Percentiles rank a stretch among this genome's conserved stretches.
These are phyloP conservation scores for Bagarius yarrelli DNA, from an alignment of 2,113 vertebrate genomes.

Conservation along the genomic window DNA sequence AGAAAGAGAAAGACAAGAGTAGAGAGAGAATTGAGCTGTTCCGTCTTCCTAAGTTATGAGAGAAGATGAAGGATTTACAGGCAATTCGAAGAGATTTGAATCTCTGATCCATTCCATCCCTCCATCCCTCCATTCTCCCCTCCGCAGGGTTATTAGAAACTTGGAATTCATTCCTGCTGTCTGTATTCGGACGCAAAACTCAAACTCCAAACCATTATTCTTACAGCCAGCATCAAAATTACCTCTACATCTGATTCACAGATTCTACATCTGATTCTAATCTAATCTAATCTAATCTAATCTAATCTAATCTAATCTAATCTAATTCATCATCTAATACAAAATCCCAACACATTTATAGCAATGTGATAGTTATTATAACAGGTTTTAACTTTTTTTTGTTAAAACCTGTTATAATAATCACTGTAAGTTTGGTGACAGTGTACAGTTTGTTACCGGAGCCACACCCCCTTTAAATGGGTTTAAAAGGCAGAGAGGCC, in stretches of 20 bases:
- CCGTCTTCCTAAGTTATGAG: too few species aligned
- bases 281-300: too few species aligned
- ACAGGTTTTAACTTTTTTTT: too few species aligned
- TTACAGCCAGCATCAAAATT: background rate
- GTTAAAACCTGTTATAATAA: too few species aligned
- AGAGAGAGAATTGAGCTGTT: conserved; percentile 37
- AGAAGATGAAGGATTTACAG: conserved; percentile 61
- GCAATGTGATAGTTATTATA: too few species aligned
- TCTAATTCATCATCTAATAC: too few species aligned
- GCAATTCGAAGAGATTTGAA: conserved; percentile 52
- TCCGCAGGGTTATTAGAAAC: conserved; percentile 1
- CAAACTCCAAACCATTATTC: background rate
- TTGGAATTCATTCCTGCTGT: conserved; percentile 3
- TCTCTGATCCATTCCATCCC: conserved; percentile 42
- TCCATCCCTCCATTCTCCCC: conserved; percentile 21
- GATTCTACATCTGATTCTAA: background rate
- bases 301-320: too few species aligned
- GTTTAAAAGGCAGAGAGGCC: too few species aligned
- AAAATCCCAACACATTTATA: too few species aligned
- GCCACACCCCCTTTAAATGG: too few species aligned
- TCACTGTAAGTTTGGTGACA: too few species aligned
- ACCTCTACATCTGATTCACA: background rate
- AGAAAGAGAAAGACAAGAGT: conserved; percentile 48
- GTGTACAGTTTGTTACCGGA: too few species aligned
- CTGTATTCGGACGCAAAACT: background rate